Conservation (phyloP, 2,888 invertebrate genomes). For the Cinara cedri region DNA sequence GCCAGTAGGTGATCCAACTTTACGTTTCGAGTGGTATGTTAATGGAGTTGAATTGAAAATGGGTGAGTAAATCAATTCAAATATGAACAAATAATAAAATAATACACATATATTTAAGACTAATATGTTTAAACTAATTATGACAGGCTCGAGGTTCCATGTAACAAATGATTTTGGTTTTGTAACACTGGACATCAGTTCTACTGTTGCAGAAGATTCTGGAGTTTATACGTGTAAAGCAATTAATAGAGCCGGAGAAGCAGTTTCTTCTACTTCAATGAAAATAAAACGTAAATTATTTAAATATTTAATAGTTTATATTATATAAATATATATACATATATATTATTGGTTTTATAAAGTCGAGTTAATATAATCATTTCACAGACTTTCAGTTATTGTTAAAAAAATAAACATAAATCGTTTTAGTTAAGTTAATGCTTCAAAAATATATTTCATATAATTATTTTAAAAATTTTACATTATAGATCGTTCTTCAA, state of each 20-base stretch:
- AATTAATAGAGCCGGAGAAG: constrained; percentile 91
- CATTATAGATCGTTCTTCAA: constrained; percentile 70
- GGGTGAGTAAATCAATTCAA: constrained; percentile 67
- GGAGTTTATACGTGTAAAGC: constrained; percentile 95
- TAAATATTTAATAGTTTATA: neutral
- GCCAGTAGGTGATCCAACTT: constrained; percentile 90
- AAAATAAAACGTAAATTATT: constrained; percentile 74
- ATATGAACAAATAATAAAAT: neutral
- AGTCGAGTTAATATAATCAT: too few relatives aligned
- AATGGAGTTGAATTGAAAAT: constrained; percentile 91
- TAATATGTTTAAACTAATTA: constrained; percentile 11
- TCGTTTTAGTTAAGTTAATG: too few relatives aligned
- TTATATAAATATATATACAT: neutral
- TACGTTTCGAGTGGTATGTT: constrained; percentile 94
- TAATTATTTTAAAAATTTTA: neutral
- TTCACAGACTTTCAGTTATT: too few relatives aligned
- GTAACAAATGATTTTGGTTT: constrained; percentile 93
- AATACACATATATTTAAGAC: constrained; percentile 64
- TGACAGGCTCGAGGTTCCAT: constrained; percentile 80
- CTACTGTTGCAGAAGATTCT: constrained; percentile 86
- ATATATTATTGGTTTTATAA: too few relatives aligned
- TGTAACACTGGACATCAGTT: constrained; percentile 88
- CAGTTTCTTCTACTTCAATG: constrained; percentile 87
- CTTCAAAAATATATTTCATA: too few relatives aligned
- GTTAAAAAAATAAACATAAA: too few relatives aligned